Evolutionary conservation across 2,797 vertebrate genomes (phyloP).

Genomic region (Podargus strigoides): DNA sequence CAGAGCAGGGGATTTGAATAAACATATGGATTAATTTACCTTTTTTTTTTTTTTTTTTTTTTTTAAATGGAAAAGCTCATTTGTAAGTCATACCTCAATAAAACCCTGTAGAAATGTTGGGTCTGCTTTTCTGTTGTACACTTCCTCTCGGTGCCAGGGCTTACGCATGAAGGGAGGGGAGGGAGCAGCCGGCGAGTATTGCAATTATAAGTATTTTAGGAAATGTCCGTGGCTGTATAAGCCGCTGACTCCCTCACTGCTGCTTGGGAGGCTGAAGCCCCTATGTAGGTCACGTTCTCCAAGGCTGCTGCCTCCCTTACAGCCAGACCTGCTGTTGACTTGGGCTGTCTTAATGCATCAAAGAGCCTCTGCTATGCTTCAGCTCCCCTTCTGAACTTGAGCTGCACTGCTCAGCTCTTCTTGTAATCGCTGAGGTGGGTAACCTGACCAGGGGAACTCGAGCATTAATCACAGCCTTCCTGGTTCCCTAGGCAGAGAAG

Average conservation of each 20-base stretch:
- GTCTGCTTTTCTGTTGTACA: neutral
- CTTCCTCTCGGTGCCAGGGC: neutral
- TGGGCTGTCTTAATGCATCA: slow-evolving; percentile 42
- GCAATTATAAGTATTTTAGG: slow-evolving; percentile 27
- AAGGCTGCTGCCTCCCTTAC: slow-evolving; percentile 39
- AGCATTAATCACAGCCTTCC: slow-evolving; percentile 2
- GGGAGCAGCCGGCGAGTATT: neutral
- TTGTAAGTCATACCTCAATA: slow-evolving; percentile 10
- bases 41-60: neutral
- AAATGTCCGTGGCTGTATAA: neutral
- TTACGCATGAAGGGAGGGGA: neutral
- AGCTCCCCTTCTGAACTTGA: slow-evolving; percentile 44
- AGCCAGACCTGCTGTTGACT: slow-evolving; percentile 54
- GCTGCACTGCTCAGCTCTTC: slow-evolving; percentile 21
- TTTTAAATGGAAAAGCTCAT: slow-evolving; percentile 6
- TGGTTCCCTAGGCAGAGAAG: neutral
- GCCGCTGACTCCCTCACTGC: slow-evolving; percentile 16
- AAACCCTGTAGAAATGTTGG: neutral
- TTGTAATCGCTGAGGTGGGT: slow-evolving; percentile 45
- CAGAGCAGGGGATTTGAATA: slow-evolving; percentile 17
- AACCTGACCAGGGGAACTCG: neutral
- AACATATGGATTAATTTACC: slow-evolving; percentile 1
- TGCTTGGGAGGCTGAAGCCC: slow-evolving; percentile 38
- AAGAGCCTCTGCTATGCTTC: slow-evolving; percentile 38
- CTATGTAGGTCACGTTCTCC: slow-evolving; percentile 61